These are phyloP conservation scores for Neolamprologus ventralis DNA, from an alignment of 2,113 vertebrate species.

Conservation along the genomic window DNA sequence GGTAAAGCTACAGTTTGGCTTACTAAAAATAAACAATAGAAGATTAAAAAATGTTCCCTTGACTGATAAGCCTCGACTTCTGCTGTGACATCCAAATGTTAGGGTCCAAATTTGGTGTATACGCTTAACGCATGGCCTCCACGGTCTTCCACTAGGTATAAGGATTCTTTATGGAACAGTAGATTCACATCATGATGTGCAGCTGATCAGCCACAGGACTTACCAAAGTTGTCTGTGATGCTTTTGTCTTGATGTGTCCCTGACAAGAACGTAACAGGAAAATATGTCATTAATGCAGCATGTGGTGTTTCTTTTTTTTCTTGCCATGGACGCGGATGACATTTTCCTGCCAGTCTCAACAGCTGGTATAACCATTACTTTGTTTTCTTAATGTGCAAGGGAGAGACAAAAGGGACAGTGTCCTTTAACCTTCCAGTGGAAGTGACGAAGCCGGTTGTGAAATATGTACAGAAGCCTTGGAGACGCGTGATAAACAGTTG, in stretches of 20 bases:
- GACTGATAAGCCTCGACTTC: neutral
- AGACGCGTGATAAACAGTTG: neutral
- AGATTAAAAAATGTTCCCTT: neutral
- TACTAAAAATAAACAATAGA: neutral
- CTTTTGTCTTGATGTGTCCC: neutral
- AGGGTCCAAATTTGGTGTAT: neutral
- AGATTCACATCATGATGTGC: neutral
- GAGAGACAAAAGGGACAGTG: neutral
- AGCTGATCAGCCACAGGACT: neutral
- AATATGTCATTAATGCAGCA: neutral
- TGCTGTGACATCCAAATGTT: neutral
- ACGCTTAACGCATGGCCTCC: neutral
- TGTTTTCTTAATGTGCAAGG: neutral
- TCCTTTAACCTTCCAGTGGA: neutral
- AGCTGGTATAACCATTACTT: neutral
- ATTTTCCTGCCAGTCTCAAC: neutral
- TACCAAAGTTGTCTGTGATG: neutral
- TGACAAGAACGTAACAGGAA: neutral
- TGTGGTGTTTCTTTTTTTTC: neutral
- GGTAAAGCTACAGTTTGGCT: neutral
- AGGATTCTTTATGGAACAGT: neutral
- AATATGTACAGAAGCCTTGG: neutral
- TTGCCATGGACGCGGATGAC: neutral
- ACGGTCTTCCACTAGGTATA: neutral
- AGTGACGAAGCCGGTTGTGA: neutral